Conservation (phyloP, 2,888 invertebrate genomes). For the Troides oblongomaculatus region DNA sequence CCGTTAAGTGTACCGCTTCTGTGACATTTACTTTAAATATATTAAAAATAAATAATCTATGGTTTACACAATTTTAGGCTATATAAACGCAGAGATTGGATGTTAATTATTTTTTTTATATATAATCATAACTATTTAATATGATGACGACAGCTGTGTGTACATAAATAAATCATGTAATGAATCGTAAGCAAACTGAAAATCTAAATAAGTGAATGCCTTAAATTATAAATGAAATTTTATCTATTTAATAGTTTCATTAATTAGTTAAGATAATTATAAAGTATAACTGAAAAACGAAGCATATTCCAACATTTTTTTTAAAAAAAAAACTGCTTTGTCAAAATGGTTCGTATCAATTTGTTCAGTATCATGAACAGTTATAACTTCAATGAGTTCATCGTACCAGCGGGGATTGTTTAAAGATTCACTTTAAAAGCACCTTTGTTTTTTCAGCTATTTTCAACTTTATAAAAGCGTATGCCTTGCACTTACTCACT, state of each 20-base stretch:
- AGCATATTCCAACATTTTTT: background rate
- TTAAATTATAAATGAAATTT: too few relatives aligned
- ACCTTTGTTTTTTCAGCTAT: conserved; percentile 41
- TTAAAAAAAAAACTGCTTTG: background rate
- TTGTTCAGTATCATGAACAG: background rate
- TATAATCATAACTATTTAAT: too few relatives aligned
- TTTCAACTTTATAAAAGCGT: conserved; percentile 38
- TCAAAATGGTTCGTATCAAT: background rate
- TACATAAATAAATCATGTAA: too few relatives aligned
- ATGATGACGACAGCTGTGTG: too few relatives aligned
- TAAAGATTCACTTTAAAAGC: conserved; percentile 35
- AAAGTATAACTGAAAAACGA: background rate
- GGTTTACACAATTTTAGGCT: too few relatives aligned
- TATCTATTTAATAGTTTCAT: background rate
- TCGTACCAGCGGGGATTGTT: conserved; percentile 39
- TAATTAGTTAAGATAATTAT: background rate
- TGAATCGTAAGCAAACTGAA: too few relatives aligned
- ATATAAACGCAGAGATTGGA: too few relatives aligned
- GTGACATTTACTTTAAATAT: background rate
- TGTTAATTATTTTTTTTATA: too few relatives aligned
- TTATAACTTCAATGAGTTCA: conserved; percentile 13
- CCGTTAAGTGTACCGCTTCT: background rate
- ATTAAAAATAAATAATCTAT: background rate
- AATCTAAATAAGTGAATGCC: too few relatives aligned
- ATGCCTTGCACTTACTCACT: conserved; percentile 38